Evolutionary conservation across 64 coral and sea anemone genomes (phyloP), one percentile per base, ranked within the genome.

Genomic region (Astreopora myriophthalma): DNA sequence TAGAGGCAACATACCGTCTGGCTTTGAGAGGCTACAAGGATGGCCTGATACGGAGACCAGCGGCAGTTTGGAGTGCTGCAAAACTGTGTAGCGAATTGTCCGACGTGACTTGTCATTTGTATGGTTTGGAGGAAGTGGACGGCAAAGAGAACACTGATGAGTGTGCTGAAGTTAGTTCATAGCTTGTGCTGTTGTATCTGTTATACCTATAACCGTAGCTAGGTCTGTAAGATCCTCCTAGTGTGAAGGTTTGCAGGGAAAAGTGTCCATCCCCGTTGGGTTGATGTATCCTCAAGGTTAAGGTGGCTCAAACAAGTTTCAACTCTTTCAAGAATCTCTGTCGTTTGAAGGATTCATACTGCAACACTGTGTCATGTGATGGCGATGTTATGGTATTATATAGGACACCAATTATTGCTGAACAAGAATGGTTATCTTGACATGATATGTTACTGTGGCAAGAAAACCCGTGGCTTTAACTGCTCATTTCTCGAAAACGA

Each of bases 81-180:
- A 99, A 96, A 80, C 92, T 95, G 34, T 74, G 89, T 35, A 94
- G 90, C 73, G 94, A 96, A 64, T 62, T 99, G 17, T 68, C 60
- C 7, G 68, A 99, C 27, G 90, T 99, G 73, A 99, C 97, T 8
- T 95, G 97, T 93, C 94, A 96, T 74, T 71, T 99, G 94, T 96
- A 95, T 52, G 97, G 97, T 25, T 37, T 99, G 69, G 94, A 95
- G 31, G 89, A 95, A 36, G 49, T 84, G 37, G 92, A 94, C 51
- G 86, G 87, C 5, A 92, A 93, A 37, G 93, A 96, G 66, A 88
- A 44, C 2, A 39, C 23, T n/a, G 95, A 96, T 11, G 91, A 96
- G 24, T 73, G 80, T 48, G 88, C 74, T 17, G 94, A 95, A 72
- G 94, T 95, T 62, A 44, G 61, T 67, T 23, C 3, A 1, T 1